Conservation (phyloP, 2,113 vertebrate species). For the Chascanopsetta lugubris region DNA sequence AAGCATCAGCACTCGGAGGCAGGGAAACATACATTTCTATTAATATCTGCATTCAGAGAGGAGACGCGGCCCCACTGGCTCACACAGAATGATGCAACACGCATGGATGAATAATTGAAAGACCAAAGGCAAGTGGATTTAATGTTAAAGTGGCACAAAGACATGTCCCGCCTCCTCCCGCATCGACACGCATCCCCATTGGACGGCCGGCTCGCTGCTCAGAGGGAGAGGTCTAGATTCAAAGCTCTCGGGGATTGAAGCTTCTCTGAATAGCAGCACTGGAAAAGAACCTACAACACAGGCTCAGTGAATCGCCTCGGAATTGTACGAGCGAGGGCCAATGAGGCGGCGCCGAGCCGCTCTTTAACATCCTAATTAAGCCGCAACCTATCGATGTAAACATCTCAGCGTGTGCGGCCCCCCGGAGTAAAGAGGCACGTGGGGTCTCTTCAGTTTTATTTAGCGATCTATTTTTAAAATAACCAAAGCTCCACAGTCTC, state of each 20-base stretch:
- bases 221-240: constrained; percentile 55
- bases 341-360: constrained; percentile 56
- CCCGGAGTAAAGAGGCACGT: constrained; percentile 28
- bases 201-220: constrained; percentile 38
- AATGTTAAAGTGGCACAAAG: constrained; percentile 67
- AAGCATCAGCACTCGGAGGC: constrained; percentile 43
- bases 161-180: constrained; percentile 46
- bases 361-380: constrained; percentile 60
- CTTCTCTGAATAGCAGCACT: constrained; percentile 69
- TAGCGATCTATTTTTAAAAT: background rate
- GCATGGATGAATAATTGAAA: constrained; percentile 75
- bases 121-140: constrained; percentile 70
- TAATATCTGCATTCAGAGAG: constrained; percentile 54
- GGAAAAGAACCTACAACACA: constrained; percentile 52
- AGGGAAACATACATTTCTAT: constrained; percentile 56
- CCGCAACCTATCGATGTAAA: constrained; percentile 54
- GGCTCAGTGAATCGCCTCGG: constrained; percentile 59
- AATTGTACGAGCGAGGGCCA: constrained; percentile 58
- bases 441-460: constrained; percentile 16
- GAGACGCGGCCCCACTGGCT: constrained; percentile 49
- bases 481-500: background rate
- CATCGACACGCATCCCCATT: constrained; percentile 44
- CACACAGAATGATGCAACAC: constrained; percentile 69
- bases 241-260: constrained; percentile 57
- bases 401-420: constrained; percentile 42